Evolutionary conservation across 2,797 vertebrate genomes (phyloP).

Genomic region (Otus scops): DNA sequence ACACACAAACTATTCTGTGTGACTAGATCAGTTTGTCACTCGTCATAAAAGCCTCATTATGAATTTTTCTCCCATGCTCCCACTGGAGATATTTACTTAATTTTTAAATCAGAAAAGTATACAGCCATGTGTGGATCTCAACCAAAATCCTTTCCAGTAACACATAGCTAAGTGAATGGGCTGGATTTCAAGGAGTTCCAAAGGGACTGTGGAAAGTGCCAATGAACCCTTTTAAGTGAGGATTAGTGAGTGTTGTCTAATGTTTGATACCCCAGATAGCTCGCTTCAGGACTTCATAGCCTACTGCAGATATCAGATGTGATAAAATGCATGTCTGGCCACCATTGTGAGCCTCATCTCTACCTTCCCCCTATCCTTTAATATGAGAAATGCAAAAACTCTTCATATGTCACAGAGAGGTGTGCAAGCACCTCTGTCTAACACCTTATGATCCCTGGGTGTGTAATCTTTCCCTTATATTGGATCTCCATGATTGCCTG

Average conservation of each 20-base stretch:
- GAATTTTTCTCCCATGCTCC: not conserved
- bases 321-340: not conserved
- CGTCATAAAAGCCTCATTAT: not conserved
- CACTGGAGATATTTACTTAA: not conserved
- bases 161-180: not conserved
- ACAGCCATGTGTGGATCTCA: fast-evolving
- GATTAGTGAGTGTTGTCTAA: not conserved
- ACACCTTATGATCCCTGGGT: fast-evolving
- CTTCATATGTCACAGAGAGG: not conserved
- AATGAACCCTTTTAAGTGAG: not conserved
- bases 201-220: not conserved
- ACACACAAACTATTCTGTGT: not conserved
- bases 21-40: not conserved
- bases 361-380: not conserved
- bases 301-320: not conserved
- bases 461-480: not conserved
- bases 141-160: not conserved
- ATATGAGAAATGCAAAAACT: not conserved
- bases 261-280: not conserved
- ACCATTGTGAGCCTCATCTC: not conserved
- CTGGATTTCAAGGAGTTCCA: not conserved
- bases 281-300: too few relatives aligned
- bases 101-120: fast-evolving
- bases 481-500: not conserved
- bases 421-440: not conserved